Conservation (phyloP, 2,113 vertebrate species). For the Puntigrus tetrazona region DNA sequence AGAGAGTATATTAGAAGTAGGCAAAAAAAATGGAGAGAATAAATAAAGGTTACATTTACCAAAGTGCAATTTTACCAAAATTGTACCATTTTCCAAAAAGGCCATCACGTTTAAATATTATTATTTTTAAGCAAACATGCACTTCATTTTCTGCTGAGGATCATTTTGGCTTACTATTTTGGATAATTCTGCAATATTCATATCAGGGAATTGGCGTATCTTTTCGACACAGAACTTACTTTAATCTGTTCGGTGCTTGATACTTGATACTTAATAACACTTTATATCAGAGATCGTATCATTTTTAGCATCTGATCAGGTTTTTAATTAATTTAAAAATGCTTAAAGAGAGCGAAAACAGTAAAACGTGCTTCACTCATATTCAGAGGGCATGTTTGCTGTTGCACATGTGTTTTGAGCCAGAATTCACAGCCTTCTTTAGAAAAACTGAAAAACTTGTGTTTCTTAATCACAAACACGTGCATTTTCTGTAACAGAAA, state of each 20-base stretch:
- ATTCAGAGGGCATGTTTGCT: neutral
- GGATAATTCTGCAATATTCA: constrained; percentile 43
- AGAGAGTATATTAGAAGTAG: too few relatives aligned
- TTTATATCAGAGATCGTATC: neutral
- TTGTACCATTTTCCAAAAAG: too few relatives aligned
- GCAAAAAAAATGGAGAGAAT: too few relatives aligned
- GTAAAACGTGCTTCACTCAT: neutral
- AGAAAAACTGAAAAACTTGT: neutral
- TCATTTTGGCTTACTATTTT: constrained; percentile 42
- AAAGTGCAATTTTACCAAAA: too few relatives aligned
- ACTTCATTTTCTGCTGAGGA: constrained; percentile 22
- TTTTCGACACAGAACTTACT: neutral
- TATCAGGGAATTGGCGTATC: neutral
- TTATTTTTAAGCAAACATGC: constrained; percentile 40
- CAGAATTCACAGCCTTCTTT: neutral
- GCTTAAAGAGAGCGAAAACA: neutral
- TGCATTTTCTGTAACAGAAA: neutral
- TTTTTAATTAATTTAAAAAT: neutral
- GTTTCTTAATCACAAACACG: neutral
- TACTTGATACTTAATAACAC: too few relatives aligned
- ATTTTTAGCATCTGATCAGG: neutral
- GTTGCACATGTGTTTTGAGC: neutral
- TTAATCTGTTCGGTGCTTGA: neutral
- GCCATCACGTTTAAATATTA: neutral
- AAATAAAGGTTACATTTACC: constrained; percentile 16